Conservation (phyloP, 2,797 vertebrate genomes). For the Sorex maritimensis region DNA sequence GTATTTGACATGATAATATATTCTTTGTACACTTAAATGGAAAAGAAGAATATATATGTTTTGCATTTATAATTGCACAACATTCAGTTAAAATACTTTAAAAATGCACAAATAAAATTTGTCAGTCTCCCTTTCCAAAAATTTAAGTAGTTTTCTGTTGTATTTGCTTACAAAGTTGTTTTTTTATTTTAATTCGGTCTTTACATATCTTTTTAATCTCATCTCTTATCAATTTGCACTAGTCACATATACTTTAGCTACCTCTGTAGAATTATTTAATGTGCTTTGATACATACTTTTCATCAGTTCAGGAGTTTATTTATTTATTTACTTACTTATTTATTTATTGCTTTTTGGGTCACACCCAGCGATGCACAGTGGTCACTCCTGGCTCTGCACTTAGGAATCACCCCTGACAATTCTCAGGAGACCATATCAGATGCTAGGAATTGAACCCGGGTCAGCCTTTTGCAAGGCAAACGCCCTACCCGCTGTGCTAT, state of each 20-base stretch:
- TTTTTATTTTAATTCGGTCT: background rate
- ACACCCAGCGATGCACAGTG: too few species aligned
- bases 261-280: background rate
- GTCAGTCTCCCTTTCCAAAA: slow-evolving; percentile 6
- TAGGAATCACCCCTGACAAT: too few species aligned
- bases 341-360: too few species aligned
- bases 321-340: too few species aligned
- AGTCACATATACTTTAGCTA: background rate
- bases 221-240: background rate
- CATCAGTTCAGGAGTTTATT: background rate
- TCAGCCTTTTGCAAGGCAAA: too few species aligned
- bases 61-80: background rate
- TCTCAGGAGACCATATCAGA: too few species aligned
- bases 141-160: slow-evolving; percentile 29
- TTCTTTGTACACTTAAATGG: background rate
- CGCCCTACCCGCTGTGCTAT: too few species aligned
- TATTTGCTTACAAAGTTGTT: slow-evolving; percentile 28
- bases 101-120: slow-evolving; percentile 35
- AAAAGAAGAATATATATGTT: slow-evolving; percentile 24
- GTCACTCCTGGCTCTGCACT: too few species aligned
- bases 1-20: slow-evolving; percentile 5
- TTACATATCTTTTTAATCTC: slow-evolving; percentile 22
- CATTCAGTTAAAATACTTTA: background rate
- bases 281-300: background rate
- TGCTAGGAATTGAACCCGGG: too few species aligned